Conservation (phyloP, 2,888 invertebrate genomes). For the Drosophila phalerata region DNA sequence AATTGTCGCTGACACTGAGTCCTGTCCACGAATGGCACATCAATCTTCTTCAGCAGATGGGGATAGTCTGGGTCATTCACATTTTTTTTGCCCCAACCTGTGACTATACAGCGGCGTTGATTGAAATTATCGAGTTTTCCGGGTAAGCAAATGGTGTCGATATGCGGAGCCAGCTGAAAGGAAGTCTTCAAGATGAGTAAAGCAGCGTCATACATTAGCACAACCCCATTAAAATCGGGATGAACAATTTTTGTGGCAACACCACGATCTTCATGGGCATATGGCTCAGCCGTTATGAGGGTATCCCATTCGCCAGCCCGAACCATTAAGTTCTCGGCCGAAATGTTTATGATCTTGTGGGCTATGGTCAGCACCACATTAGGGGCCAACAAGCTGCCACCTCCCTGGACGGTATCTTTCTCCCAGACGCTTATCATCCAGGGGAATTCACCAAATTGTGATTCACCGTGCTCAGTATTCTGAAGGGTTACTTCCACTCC, state of each 20-base stretch:
- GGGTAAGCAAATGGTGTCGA: slow-evolving; percentile 90
- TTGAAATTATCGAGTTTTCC: slow-evolving; percentile 82
- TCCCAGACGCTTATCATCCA: slow-evolving; percentile 37
- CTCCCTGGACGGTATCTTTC: slow-evolving; percentile 42
- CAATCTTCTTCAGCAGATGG: slow-evolving; percentile 89
- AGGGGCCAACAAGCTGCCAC: slow-evolving; percentile 79
- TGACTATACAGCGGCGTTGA: slow-evolving; percentile 68
- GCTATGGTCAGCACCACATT: slow-evolving; percentile 91
- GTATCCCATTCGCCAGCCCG: slow-evolving; percentile 90
- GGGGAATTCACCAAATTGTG: slow-evolving; percentile 46
- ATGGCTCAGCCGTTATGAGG: slow-evolving; percentile 82
- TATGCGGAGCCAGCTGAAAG: slow-evolving; percentile 87
- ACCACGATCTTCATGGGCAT: slow-evolving; percentile 89
- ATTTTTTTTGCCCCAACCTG: slow-evolving; percentile 81
- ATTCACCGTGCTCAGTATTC: background rate
- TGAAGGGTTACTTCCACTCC: background rate
- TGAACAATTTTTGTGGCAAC: slow-evolving; percentile 87
- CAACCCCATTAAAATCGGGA: slow-evolving; percentile 69
- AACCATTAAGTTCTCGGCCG: slow-evolving; percentile 81
- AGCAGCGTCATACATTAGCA: slow-evolving; percentile 88
- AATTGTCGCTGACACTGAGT: slow-evolving; percentile 85
- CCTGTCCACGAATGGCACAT: slow-evolving; percentile 88
- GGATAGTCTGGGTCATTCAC: slow-evolving; percentile 85
- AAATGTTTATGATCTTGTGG: slow-evolving; percentile 87
- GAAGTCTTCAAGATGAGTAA: slow-evolving; percentile 88